Conservation (phyloP, 2,888 invertebrate genomes). For the Napeogenes inachia region DNA sequence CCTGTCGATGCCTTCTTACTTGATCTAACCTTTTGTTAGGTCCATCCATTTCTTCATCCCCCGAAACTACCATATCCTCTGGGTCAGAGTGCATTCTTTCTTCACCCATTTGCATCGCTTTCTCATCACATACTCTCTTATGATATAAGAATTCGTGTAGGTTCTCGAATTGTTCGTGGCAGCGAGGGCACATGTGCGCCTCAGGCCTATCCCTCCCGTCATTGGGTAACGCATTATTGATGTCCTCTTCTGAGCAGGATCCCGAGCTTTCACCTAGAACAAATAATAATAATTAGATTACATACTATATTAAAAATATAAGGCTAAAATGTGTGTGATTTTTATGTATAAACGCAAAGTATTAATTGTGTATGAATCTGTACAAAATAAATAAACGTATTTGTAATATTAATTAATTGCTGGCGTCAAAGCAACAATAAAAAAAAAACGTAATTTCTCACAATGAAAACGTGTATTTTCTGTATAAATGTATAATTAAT, state of each 20-base stretch:
- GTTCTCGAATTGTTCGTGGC: constrained; percentile 81
- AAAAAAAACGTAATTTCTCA: no score
- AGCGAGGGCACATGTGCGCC: constrained; percentile 80
- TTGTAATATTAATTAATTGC: no score
- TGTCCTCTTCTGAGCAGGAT: constrained; percentile 81
- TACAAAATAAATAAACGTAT: no score
- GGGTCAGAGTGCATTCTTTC: constrained; percentile 83
- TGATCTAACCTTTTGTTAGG: constrained; percentile 82
- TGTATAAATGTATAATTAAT: no score
- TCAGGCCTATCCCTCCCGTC: constrained; percentile 67
- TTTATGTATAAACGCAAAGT: no score
- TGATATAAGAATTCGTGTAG: constrained; percentile 80
- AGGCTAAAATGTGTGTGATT: no score
- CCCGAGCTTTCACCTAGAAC: constrained; percentile 83
- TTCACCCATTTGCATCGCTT: constrained; percentile 80
- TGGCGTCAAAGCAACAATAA: no score
- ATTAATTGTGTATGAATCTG: no score
- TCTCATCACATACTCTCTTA: constrained; percentile 79
- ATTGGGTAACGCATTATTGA: constrained; percentile 63
- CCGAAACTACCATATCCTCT: constrained; percentile 85
- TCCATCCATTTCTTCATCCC: constrained; percentile 81
- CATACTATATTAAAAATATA: background rate
- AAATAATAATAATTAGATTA: constrained; percentile 39
- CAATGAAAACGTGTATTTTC: no score
- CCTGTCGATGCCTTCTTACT: constrained; percentile 84